A percentile compares a stretch with the other conserved stretches of the same genome.
Evolutionary conservation across 2,113 vertebrate species (phyloP).

Genomic region (Corynorhinus townsendii): DNA sequence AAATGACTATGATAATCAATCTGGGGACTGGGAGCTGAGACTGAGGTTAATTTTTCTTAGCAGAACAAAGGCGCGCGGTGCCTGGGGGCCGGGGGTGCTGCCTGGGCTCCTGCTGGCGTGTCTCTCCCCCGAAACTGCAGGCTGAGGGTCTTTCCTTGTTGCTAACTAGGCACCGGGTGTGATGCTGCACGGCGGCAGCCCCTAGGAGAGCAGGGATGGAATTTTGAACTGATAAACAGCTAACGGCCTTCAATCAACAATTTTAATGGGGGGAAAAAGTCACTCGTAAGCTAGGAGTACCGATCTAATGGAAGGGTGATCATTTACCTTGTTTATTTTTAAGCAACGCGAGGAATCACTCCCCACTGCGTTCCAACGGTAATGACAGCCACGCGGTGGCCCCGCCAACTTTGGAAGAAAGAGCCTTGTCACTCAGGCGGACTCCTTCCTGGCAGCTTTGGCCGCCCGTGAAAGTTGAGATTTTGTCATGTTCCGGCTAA

Average conservation of each 20-base stretch:
- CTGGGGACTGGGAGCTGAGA: conserved; percentile 84
- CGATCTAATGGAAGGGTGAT: conserved; percentile 70
- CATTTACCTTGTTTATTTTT: conserved; percentile 77
- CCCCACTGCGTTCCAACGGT: not conserved
- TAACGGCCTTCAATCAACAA: conserved; percentile 77
- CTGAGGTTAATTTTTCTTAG: conserved; percentile 90
- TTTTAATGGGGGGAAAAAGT: conserved; percentile 77
- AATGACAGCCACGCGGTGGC: conserved; percentile 19
- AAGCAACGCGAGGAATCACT: conserved; percentile 60
- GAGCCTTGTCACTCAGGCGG: conserved; percentile 30
- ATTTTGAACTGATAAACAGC: conserved; percentile 77
- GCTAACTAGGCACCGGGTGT: conserved; percentile 69
- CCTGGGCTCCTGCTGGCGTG: conserved; percentile 79
- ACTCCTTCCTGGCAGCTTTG: conserved; percentile 51
- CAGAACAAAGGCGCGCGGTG: conserved; percentile 86
- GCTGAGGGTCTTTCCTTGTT: conserved; percentile 81
- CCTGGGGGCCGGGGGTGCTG: conserved; percentile 79
- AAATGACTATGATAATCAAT: conserved; percentile 99
- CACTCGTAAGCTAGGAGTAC: conserved; percentile 32
- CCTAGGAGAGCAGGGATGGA: conserved; percentile 74
- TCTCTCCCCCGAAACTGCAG: conserved; percentile 63
- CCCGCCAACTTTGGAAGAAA: conserved; percentile 66
- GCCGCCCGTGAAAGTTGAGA: conserved; percentile 57
- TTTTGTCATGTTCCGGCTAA: conserved; percentile 79
- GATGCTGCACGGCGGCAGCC: conserved; percentile 64